Base-by-base conservation (phyloP, 2,797 vertebrate genomes). In the Cyprinodon diabolis region DNA sequence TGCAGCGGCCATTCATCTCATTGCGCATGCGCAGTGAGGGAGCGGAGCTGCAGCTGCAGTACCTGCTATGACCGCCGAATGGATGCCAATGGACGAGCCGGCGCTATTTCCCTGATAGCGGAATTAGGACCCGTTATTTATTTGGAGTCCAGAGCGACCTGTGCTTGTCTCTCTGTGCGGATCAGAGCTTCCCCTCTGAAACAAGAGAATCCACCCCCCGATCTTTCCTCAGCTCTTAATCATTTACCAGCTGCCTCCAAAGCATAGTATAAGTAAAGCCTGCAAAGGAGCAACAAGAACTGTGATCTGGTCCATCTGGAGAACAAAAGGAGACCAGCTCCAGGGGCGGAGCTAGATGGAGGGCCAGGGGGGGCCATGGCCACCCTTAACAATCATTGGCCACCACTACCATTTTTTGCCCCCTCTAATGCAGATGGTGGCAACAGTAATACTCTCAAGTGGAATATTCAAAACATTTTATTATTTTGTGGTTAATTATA, bases 1-100 rank as follows among this genome's bases (percentile, higher is more conserved):
- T 93, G 91, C 92, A 90, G 90, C 92, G 82, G 91, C 93, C 93
- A 94, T 90, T 93, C 93, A 93, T 91, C 83, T 89, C 83, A 91
- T 82, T 93, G 92, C 90, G 93, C 89, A 79, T 89, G 87, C 86
- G 86, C 90, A 83, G 12, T 84, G 40, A 48, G 72, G 37, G 68
- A 63, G 52, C 4, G 43, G 14, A 14, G 67, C 43, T 79, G 84
- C 72, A 23, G 68, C 35, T 83, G 86, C 73, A 83, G 25, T 86
- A 80, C 81, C 66, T 0, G 1, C 0, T 3, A 1, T 45, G 66
- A 52, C 78, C 81, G 11, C 82, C 76, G 56, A 75, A 15, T 3
- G 15, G 0, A 57, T 12, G 1, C 13, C 0, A 12, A 56, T 0
- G 30, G 2, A 30, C 7, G 9, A 37, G 0, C 11, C 69, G 81